Evolutionary conservation across 2,113 vertebrate genomes (phyloP).

Genomic region (Ia io): DNA sequence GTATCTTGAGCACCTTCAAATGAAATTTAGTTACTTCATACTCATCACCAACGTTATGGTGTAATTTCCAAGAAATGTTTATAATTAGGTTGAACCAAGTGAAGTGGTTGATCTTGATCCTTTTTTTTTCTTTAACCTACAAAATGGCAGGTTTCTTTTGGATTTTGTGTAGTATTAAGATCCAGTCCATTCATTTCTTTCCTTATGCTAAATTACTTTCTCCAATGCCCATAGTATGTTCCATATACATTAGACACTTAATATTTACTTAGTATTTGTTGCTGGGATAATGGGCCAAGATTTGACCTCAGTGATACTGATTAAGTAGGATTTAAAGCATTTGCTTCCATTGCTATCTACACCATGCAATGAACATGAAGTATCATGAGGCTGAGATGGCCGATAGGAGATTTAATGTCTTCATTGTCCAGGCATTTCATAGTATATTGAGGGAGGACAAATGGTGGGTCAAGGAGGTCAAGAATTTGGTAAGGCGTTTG

Average conservation of each 20-base stretch:
- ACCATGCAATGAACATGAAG: neutral
- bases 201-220: neutral
- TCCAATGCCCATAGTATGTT: neutral
- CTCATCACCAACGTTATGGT: neutral
- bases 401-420: neutral
- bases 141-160: neutral
- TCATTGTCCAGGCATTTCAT: neutral
- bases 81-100: neutral
- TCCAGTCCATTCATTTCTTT: neutral
- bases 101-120: neutral
- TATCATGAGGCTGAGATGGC: neutral
- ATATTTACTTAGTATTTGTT: neutral
- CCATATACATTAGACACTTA: neutral
- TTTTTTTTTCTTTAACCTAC: neutral
- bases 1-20: neutral
- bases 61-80: neutral
- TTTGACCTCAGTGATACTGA: neutral
- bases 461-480: constrained; percentile 58
- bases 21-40: neutral
- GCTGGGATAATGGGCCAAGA: neutral
- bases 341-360: neutral
- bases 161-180: neutral
- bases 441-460: constrained; percentile 21
- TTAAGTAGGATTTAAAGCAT: neutral
- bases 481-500: constrained; percentile 67